Base-by-base conservation (phyloP, 2,888 invertebrate genomes). In the Lepidocyrtoides sp. region DNA sequence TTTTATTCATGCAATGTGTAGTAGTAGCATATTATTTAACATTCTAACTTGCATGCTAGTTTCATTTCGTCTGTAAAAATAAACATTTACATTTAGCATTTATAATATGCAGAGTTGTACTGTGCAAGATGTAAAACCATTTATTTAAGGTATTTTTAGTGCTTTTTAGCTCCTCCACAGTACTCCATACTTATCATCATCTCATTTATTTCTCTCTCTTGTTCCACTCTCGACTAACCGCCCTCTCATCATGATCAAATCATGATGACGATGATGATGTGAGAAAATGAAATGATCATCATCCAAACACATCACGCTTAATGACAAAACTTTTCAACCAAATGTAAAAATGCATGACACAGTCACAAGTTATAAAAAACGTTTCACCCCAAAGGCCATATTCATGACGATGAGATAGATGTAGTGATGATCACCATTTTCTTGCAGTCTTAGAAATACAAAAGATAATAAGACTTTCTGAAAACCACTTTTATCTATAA, bases 381-480 rank as follows among this genome's bases (percentile, higher is more conserved):
- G 86, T 86, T 86, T 86, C 86, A 86, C 86, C 86, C 85, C 57
- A 86, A 86, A 86, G 86, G 86, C 63, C 86, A 86, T 86, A 44
- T 86, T 51, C 75, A 85, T 85, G 81, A 81, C 81, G 60, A 23
- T 60, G 60, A 14, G 26, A 77, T 48, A 83, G 63, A 83, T 44
- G 44, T 44, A 36, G 26, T 63, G 63, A 63, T 63, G 26, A 63
- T 41, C 63, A 57, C 57, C 81, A 36, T 57, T n/a, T n/a, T 32
- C 7, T 66, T 14, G 17, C 63, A 32, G 63, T 2, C 32, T 20
- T 51, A 72, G n/a, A 72, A 72, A 12, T 72, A 44, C 23, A 48
- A 77, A 51, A 23, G 14, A 51, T 26, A 26, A 51, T 77, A 77
- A 77, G 26, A 51, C 51, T 77, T 77, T 77, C 29, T 51, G 29